phyloP scores from a whole-genome alignment of 2,888 invertebrate genomes.

The Magallana nippona region DNA sequence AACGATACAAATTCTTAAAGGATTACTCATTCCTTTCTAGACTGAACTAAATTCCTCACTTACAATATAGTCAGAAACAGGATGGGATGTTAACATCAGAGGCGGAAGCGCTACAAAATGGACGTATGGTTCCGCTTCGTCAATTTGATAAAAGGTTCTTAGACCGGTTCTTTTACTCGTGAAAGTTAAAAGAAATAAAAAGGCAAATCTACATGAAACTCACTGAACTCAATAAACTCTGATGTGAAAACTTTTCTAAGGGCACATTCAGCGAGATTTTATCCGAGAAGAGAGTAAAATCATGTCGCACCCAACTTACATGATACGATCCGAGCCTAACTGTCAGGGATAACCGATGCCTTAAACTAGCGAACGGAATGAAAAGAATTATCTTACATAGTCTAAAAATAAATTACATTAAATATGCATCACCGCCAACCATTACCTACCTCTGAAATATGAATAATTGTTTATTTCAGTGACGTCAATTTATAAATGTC shows the following conservation, averaged over 20 bases:
- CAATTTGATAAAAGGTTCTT: not conserved
- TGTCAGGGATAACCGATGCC: not conserved
- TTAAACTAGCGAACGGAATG: not conserved
- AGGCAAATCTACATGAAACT: not conserved
- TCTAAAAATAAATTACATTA: slow-evolving; percentile 26
- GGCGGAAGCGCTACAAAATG: slow-evolving; percentile 27
- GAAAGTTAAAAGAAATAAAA: not conserved
- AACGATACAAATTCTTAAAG: not conserved
- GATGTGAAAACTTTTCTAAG: no score
- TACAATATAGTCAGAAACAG: not conserved
- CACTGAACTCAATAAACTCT: no score
- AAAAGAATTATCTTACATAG: not conserved
- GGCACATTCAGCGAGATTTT: no score
- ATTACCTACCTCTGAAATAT: slow-evolving; percentile 34
- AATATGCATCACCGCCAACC: slow-evolving; percentile 21
- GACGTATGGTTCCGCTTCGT: slow-evolving; percentile 20
- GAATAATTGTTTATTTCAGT: slow-evolving; percentile 28
- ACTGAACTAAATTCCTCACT: slow-evolving; percentile 11
- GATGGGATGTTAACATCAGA: slow-evolving; percentile 29
- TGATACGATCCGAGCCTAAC: no score
- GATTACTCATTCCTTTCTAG: not conserved
- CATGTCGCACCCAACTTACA: not conserved
- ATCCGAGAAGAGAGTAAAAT: no score
- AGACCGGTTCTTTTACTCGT: not conserved
- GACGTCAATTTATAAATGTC: slow-evolving; percentile 45